phyloP scores from a whole-genome alignment of 2,113 vertebrate species.

The Pheucticus melanocephalus region DNA sequence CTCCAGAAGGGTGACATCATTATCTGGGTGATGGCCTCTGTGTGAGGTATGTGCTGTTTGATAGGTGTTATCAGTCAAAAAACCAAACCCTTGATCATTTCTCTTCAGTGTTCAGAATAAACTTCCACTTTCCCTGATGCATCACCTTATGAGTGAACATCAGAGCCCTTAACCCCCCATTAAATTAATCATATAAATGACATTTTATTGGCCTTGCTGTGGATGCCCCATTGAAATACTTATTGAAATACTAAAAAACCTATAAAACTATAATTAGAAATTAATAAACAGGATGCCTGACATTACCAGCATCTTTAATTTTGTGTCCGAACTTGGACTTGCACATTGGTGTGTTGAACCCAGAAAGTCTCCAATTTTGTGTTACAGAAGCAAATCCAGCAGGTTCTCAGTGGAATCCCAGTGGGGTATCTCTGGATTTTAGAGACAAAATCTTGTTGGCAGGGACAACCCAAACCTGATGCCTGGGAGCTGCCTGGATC shows the following conservation, averaged over 20 bases:
- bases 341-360: accelerated
- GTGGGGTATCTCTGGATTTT: accelerated
- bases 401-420: neutral
- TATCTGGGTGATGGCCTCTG: neutral
- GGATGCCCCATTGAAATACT: too few species aligned
- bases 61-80: neutral
- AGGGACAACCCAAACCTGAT: neutral
- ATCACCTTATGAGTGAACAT: neutral
- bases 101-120: neutral
- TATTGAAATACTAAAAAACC: neutral
- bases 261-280: neutral
- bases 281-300: neutral
- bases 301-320: neutral
- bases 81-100: neutral
- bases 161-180: neutral
- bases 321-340: neutral
- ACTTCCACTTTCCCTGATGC: neutral
- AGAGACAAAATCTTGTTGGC: neutral
- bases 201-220: neutral
- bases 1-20: neutral
- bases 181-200: neutral
- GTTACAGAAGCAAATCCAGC: neutral
- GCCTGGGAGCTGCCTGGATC: accelerated
- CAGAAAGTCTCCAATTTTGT: neutral
- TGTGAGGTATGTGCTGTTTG: neutral